Percentiles rank a stretch among this genome's conserved stretches.
These are phyloP conservation scores for Dryocosmus kuriphilus DNA, from an alignment of 2,888 invertebrate species.

Conservation along the genomic window DNA sequence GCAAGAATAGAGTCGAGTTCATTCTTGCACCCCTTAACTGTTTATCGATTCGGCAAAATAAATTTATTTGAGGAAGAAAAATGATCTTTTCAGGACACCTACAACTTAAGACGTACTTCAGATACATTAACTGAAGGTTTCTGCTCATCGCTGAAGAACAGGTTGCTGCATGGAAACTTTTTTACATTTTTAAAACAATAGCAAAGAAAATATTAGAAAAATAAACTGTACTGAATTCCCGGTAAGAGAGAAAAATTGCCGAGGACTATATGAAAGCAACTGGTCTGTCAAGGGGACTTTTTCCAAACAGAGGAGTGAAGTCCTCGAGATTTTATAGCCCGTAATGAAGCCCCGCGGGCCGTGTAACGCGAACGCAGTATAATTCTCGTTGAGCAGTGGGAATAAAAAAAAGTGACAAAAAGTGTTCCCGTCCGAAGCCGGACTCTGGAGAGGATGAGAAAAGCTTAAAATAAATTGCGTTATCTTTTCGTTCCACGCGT, in stretches of 20 bases:
- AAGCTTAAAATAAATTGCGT: constrained; percentile 74
- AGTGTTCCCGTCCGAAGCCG: constrained; percentile 17
- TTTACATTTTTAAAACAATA: neutral
- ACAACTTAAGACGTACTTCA: neutral
- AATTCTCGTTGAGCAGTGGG: constrained; percentile 56
- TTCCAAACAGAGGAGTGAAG: constrained; percentile 37
- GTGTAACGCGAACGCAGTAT: constrained; percentile 54
- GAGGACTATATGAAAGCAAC: constrained; percentile 38
- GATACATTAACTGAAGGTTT: too few relatives aligned
- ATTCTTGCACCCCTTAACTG: constrained; percentile 7
- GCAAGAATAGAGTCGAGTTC: constrained; percentile 16
- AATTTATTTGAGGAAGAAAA: neutral
- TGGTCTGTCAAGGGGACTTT: constrained; percentile 38
- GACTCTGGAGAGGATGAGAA: constrained; percentile 63
- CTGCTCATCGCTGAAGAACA: neutral
- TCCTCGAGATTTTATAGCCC: constrained; percentile 57
- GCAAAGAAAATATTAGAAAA: neutral
- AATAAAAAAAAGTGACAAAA: constrained; percentile 50
- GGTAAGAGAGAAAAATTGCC: constrained; percentile 21
- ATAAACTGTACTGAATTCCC: neutral
- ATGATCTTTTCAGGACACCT: neutral
- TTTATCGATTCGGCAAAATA: constrained; percentile 13
- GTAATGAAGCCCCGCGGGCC: constrained; percentile 55
- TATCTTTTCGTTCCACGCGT: constrained; percentile 76
- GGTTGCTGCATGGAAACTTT: neutral